Evolutionary conservation across 1,140 invertebrate species (phyloP), one percentile per base, ranked within the genome.

Genomic region (Colletes latitarsis): DNA sequence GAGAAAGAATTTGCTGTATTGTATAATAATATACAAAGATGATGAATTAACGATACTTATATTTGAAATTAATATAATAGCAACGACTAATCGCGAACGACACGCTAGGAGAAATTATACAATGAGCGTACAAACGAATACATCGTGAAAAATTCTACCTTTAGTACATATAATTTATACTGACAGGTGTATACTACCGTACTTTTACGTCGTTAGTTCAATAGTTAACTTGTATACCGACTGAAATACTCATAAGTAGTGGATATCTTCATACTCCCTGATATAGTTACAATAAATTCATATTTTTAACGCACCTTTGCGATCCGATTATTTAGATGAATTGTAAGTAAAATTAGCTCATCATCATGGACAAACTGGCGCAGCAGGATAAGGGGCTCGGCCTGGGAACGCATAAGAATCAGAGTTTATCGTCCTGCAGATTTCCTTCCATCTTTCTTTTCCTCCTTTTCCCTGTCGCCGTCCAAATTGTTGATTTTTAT

Each of bases 371-470:
- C 93, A 93, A 3, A 88, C 71, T 17, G 92, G 92, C 8, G 75
- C 87, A 0, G 87, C 77, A 6, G 90, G 89, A 83, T 90, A 91
- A 52, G 92, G 91, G 30, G 68, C 86, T 49, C 86, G 87, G 43
- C 91, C 92, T 0, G 92, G 91, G 81, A 89, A 92, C n/a, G 92
- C 90, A 57, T 88, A 91, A 30, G 90, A 88, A 82, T 92, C 86
- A 0, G 91, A 88, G 89, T 93, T 94, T 5, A 93, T 88, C 0
- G 90, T 90, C 14, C 90, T 86, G 72, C 93, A 94, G 43, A 94
- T 92, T 66, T 92, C 89, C 72, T 91, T 92, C 92, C 92, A 94
- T 3, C 93, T 88, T 77, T 93, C 91, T 55, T 91, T 91, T 1
- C 92, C 92, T 21, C 75, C 77, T 82, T 90, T 89, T 49, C 86